A percentile compares a stretch with the other conserved stretches of the same genome.
Conservation (phyloP, 2,888 invertebrate species). For the Drosophila hamatofila region DNA sequence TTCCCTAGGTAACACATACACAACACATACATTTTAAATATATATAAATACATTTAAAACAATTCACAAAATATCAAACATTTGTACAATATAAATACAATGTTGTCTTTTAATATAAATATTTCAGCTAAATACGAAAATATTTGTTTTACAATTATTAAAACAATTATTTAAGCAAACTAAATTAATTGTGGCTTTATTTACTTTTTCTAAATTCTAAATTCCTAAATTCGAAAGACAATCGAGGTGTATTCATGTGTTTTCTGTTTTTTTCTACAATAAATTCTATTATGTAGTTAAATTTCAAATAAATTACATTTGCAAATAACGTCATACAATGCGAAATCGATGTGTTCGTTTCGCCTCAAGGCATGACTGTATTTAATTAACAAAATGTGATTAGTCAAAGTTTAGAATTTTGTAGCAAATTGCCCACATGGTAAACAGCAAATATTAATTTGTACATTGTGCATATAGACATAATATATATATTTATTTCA, state of each 20-base stretch:
- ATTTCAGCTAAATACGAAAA: neutral
- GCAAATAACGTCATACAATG: neutral
- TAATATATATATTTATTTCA: conserved; percentile 1
- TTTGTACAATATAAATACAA: neutral
- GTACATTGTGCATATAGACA: neutral
- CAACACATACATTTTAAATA: too few species aligned
- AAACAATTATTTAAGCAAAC: neutral
- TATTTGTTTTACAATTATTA: neutral
- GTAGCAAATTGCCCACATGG: neutral
- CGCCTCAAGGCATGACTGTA: neutral
- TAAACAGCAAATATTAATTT: conserved; percentile 20
- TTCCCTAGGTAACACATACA: too few species aligned
- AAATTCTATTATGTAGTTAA: neutral
- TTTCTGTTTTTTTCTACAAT: neutral
- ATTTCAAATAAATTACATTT: neutral
- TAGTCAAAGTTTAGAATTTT: neutral
- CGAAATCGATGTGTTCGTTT: neutral
- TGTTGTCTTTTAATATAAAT: neutral
- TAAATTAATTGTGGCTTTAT: neutral
- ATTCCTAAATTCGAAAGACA: neutral
- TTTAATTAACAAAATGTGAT: conserved; percentile 14
- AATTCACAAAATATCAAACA: too few species aligned
- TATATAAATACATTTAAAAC: too few species aligned
- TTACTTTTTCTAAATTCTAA: neutral
- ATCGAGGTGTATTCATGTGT: neutral